These are phyloP conservation scores for Alauda arvensis DNA, from an alignment of 2,797 vertebrate genomes.

Conservation along the genomic window DNA sequence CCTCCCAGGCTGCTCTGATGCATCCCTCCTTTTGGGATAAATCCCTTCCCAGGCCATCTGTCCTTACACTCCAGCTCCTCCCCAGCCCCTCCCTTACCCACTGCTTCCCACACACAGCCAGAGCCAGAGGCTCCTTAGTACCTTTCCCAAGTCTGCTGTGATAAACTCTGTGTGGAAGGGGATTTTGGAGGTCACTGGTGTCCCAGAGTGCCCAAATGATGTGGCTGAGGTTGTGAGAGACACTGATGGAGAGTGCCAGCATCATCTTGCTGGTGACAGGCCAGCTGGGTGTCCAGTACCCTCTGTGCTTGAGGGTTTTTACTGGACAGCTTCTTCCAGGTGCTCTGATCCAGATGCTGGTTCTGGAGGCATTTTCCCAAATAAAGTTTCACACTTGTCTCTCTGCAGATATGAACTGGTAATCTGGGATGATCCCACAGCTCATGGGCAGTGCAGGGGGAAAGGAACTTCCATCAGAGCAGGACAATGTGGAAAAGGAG, in stretches of 20 bases:
- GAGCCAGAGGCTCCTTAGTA: background rate
- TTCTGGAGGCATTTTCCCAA: background rate
- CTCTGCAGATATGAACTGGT: background rate
- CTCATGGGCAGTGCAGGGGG: rapidly evolving
- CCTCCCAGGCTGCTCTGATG: background rate
- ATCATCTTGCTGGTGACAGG: background rate
- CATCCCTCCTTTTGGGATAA: background rate
- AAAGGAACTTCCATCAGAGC: background rate
- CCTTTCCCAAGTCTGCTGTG: background rate
- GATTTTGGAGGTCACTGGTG: background rate
- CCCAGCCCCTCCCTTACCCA: background rate
- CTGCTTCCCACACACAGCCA: background rate
- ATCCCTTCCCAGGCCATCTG: background rate
- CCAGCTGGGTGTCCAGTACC: background rate
- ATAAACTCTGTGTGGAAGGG: background rate
- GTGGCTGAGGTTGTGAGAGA: background rate
- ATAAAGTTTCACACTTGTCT: background rate
- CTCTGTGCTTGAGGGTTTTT: background rate
- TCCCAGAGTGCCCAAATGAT: background rate
- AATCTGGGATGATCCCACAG: background rate
- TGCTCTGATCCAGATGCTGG: background rate
- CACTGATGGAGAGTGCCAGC: rapidly evolving
- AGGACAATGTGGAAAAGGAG: background rate
- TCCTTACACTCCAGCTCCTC: background rate
- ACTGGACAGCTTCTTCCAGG: background rate